Percentiles rank a stretch among this genome's conserved stretches.
phyloP scores from a whole-genome alignment of 1,140 invertebrate genomes.

The Kradibia gibbosae region DNA sequence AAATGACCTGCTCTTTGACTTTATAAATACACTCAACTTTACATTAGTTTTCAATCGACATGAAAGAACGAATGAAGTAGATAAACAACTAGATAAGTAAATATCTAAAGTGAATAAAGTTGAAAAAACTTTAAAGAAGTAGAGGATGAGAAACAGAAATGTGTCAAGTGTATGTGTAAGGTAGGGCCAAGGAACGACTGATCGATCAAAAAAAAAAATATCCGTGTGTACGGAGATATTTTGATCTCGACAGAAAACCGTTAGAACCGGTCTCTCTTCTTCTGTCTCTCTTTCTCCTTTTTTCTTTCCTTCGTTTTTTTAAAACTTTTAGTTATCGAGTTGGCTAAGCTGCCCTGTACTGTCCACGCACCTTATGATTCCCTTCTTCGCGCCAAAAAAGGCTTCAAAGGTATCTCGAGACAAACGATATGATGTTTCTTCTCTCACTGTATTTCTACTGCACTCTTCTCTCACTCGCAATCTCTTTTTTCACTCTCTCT shows the following conservation, averaged over 20 bases:
- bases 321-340: slow-evolving; percentile 28
- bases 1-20: slow-evolving; percentile 59
- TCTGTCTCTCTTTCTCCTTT: not conserved
- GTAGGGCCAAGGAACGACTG: slow-evolving; percentile 14
- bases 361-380: slow-evolving; percentile 33
- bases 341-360: slow-evolving; percentile 10
- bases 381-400: slow-evolving; percentile 45
- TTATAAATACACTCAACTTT: slow-evolving; percentile 20
- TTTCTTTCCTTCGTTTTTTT: not conserved
- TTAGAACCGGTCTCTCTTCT: slow-evolving; percentile 44
- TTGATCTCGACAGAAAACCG: slow-evolving; percentile 44
- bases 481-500: not conserved
- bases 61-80: not conserved
- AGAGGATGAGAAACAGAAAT: slow-evolving; percentile 5
- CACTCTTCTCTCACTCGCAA: not conserved
- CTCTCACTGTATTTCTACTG: slow-evolving; percentile 31
- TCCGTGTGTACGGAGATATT: not conserved
- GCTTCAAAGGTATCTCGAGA: slow-evolving; percentile 33
- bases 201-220: slow-evolving; percentile 39
- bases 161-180: not conserved
- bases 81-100: not conserved
- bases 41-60: slow-evolving; percentile 30
- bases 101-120: not conserved
- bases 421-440: slow-evolving; percentile 11
- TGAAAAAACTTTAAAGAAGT: too few relatives aligned